These are phyloP conservation scores for Diadegma fenestrale DNA, from an alignment of 2,888 invertebrate genomes.

Conservation along the genomic window DNA sequence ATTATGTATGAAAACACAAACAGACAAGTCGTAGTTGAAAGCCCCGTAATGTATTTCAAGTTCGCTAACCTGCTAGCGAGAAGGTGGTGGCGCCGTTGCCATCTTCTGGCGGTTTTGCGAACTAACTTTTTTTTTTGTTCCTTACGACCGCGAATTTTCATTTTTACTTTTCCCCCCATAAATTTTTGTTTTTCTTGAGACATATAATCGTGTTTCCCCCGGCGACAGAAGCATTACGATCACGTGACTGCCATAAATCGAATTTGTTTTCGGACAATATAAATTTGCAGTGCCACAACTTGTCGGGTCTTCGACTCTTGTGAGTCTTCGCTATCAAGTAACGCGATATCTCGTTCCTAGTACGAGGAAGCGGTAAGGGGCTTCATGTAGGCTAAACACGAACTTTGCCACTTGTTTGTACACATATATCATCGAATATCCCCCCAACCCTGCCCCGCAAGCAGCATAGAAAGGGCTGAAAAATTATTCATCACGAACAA, in stretches of 20 bases:
- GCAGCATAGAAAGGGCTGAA: background rate
- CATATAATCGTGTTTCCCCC: background rate
- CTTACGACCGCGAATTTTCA: background rate
- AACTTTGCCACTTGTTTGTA: constrained; percentile 19
- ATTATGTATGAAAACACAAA: background rate
- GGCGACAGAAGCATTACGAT: background rate
- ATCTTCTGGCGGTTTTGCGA: background rate
- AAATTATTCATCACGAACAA: background rate
- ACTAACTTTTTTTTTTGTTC: background rate
- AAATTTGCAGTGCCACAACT: constrained; percentile 45
- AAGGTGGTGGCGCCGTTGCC: background rate
- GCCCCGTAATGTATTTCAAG: background rate
- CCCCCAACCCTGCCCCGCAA: background rate
- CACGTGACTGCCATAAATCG: background rate
- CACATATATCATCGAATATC: background rate
- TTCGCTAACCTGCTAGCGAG: background rate
- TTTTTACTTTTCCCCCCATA: background rate
- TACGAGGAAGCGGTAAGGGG: constrained; percentile 3
- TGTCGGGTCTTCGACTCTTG: constrained; percentile 53
- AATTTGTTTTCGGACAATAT: constrained; percentile 27
- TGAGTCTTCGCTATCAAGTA: constrained; percentile 51
- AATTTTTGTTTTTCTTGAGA: background rate
- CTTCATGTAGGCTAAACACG: constrained; percentile 59
- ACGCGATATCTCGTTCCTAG: constrained; percentile 37
- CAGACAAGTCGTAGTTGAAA: background rate